Conservation (phyloP, 2,113 vertebrate genomes). For the Tichodroma muraria region DNA sequence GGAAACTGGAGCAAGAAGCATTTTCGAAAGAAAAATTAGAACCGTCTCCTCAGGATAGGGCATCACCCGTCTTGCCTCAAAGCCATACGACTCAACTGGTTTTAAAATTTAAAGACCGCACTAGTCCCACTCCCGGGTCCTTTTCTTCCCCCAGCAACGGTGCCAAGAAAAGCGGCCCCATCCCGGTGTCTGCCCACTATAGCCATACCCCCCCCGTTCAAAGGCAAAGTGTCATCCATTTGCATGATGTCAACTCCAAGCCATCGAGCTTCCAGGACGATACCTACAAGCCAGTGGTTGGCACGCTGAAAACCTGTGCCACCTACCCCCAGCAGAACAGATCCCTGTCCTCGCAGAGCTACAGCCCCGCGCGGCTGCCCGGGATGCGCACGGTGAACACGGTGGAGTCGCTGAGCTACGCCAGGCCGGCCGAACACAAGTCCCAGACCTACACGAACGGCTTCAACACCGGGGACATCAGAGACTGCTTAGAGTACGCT, state of each 20-base stretch:
- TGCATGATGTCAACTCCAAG: constrained; percentile 86
- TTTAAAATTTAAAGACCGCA: constrained; percentile 84
- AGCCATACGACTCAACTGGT: constrained; percentile 81
- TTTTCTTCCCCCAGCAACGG: constrained; percentile 82
- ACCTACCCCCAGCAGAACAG: constrained; percentile 98
- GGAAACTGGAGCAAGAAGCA: constrained; percentile 70
- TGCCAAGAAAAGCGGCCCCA: constrained; percentile 77
- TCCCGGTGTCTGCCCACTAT: constrained; percentile 87
- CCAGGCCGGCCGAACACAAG: constrained; percentile 87
- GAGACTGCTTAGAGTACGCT: constrained; percentile 89
- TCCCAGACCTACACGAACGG: constrained; percentile 94
- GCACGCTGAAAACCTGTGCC: constrained; percentile 91
- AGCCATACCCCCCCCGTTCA: constrained; percentile 92
- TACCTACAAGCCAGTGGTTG: constrained; percentile 82
- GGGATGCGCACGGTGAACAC: constrained; percentile 85
- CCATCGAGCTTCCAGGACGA: constrained; percentile 86
- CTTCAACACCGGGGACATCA: constrained; percentile 79
- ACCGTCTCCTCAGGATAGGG: constrained; percentile 81
- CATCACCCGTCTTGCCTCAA: constrained; percentile 83
- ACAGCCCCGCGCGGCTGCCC: constrained; percentile 87
- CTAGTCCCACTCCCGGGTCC: constrained; percentile 78
- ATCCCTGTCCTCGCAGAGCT: constrained; percentile 93
- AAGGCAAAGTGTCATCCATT: constrained; percentile 93
- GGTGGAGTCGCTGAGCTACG: constrained; percentile 80
- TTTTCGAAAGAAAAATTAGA: constrained; percentile 78